phyloP scores from a whole-genome alignment of 1,140 invertebrate genomes.

The Eriosoma lanigerum region DNA sequence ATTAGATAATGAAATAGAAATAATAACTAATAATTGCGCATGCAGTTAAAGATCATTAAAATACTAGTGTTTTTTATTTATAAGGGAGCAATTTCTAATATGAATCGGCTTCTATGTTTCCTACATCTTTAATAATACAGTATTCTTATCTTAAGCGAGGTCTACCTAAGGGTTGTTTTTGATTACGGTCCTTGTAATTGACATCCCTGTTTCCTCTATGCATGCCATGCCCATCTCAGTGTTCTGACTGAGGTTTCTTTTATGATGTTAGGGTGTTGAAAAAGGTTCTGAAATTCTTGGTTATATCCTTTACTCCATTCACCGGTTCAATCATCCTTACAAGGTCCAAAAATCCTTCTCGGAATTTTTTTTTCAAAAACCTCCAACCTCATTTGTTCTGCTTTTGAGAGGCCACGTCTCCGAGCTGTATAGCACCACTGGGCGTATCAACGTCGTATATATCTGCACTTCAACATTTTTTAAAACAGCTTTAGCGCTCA shows the following conservation, averaged over 20 bases:
- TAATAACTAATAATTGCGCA: too few species aligned
- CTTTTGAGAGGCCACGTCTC: too few species aligned
- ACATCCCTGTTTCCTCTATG: slow-evolving; percentile 1
- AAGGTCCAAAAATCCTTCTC: neutral
- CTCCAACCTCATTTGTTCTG: too few species aligned
- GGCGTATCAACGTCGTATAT: slow-evolving; percentile 16
- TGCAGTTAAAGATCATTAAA: too few species aligned
- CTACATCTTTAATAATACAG: slow-evolving; percentile 57
- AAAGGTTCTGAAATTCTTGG: slow-evolving; percentile 1
- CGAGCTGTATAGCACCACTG: neutral
- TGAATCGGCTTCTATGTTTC: too few species aligned
- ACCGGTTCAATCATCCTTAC: neutral
- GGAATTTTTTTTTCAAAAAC: too few species aligned
- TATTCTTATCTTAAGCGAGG: too few species aligned
- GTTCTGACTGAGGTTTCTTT: slow-evolving; percentile 6
- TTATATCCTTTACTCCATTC: neutral
- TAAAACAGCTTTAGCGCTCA: slow-evolving; percentile 2
- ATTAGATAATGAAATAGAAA: too few species aligned
- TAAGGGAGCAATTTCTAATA: too few species aligned
- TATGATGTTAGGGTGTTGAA: neutral
- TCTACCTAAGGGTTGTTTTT: too few species aligned
- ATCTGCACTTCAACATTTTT: neutral
- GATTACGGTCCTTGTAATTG: too few species aligned
- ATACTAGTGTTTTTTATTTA: too few species aligned
- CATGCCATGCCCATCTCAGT: neutral